phyloP scores from a whole-genome alignment of 2,113 vertebrate species.

The Xiphophorus hellerii region DNA sequence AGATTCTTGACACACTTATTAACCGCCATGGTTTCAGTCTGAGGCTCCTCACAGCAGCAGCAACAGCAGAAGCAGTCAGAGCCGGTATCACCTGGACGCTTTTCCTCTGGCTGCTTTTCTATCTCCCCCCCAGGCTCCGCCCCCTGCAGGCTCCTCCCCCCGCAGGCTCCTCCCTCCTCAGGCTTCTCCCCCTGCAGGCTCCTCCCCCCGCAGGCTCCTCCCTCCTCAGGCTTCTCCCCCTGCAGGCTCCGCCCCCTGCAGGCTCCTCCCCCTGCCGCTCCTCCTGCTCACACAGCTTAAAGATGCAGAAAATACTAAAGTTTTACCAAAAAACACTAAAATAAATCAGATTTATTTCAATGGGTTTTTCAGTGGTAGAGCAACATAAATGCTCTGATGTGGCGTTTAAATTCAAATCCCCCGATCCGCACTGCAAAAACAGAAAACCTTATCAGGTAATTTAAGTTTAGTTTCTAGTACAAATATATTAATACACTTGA shows the following conservation, averaged over 20 bases:
- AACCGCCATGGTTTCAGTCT: slow-evolving; percentile 82
- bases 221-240: background rate
- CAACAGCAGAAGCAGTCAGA: background rate
- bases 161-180: background rate
- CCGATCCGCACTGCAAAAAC: no score
- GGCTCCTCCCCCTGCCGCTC: background rate
- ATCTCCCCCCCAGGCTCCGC: background rate
- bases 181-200: background rate
- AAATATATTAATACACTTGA: no score
- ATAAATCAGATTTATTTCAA: no score
- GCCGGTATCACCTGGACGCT: slow-evolving; percentile 14
- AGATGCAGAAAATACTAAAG: no score
- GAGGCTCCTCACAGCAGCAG: background rate
- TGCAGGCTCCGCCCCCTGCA: background rate
- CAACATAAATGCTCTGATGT: no score
- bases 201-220: background rate
- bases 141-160: background rate
- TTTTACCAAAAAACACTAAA: no score
- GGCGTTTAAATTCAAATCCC: no score
- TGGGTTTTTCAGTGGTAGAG: no score
- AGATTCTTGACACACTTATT: slow-evolving; percentile 86
- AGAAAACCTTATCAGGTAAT: no score
- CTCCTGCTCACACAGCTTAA: background rate
- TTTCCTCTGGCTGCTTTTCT: background rate
- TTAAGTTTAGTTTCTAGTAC: no score